Base-by-base conservation (phyloP, 2,888 invertebrate species). In the Sesamia inferens region DNA sequence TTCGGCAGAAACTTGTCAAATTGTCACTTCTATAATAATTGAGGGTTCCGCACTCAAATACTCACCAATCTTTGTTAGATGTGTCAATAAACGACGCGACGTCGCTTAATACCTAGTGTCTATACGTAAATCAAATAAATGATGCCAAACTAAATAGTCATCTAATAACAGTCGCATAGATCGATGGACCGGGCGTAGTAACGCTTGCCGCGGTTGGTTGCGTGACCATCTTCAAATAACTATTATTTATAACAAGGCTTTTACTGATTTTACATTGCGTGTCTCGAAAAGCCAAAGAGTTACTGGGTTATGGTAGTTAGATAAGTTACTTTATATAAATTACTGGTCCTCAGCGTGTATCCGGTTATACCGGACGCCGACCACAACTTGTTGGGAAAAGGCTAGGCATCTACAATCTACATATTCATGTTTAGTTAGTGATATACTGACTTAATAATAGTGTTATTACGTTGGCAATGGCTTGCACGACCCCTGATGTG, bases 81-180 rank as follows among this genome's bases (percentile, higher is more conserved):
- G 62, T 51, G 68, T 54, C 59, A 85, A 73, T 65, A 78, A 71
- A 78, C 78, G 61, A 39, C n/a, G 24, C 31, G 48, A 75, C 78
- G 61, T 31, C n/a, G 24, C 31, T 48, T 67, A 71, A 57, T 78
- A 74, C 63, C 59, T 68, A 71, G 13, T 71, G 55, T 70, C 57
- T 57, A 76, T 14, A 63, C n/a, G 54, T 68, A 68, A 64, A 24
- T 6, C 47, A 55, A 83, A 79, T 66, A 66, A 68, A 61, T 73
- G 8, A 54, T 79, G 44, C 54, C 47, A 61, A 83, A 74, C 57
- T 68, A 70, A 68, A 68, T 70, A 54, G 55, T n/a, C 10, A 51
- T n/a, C 8, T 31, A 58, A 58, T 55, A 55, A 22, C 22, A 55
- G 55, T 22, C 13, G 11, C 11, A 54, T 11, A 22, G 55, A 13